Evolutionary conservation across 1,140 invertebrate genomes (phyloP), one percentile per base, ranked within the genome.

Genomic region (Cotesia glomerata): DNA sequence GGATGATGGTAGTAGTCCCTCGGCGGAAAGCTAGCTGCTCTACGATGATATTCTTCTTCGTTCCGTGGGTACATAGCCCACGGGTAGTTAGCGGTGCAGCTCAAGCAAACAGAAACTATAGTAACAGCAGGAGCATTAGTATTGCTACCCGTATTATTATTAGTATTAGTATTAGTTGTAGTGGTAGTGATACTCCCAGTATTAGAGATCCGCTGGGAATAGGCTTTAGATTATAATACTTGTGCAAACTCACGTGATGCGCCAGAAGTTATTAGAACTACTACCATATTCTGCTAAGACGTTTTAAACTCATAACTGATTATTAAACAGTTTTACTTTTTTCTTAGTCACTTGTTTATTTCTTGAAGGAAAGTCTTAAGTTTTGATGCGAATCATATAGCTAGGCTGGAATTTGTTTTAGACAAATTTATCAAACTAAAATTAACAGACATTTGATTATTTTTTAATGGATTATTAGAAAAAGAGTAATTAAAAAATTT

Each of bases 201-300:
- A 64, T 64, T 35, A 32, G 4, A 72, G 35, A 72, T 72, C 63
- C 54, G 8, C 49, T 61, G 71, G 58, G 71, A 66, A 72, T 72
- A 67, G 64, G 64, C 67, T 72, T 56, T 72, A 72, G 64, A 72
- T 72, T 72, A 72, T 72, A 72, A 72, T 72, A 62, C 64, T 72
- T 67, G 63, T 72, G 64, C 64, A 67, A 72, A 72, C 71, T 59
- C 67, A 54, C 36, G 64, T 68, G 34, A 56, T 51, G 63, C 51
- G 39, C 62, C 36, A 56, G 13, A 66, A 39, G 39, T 45, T 45
- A 45, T 58, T 65, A 16, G 14, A 71, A 63, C 49, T 64, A 51
- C 14, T 35, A 32, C 36, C 11, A 35, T 63, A 16, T 18, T 69
- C 39, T 18, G n/a, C 32, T 32, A 34, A 59, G 36, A 64, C 16